Base-by-base conservation (phyloP, 2,888 invertebrate species). In the Leptogaster cylindrica region DNA sequence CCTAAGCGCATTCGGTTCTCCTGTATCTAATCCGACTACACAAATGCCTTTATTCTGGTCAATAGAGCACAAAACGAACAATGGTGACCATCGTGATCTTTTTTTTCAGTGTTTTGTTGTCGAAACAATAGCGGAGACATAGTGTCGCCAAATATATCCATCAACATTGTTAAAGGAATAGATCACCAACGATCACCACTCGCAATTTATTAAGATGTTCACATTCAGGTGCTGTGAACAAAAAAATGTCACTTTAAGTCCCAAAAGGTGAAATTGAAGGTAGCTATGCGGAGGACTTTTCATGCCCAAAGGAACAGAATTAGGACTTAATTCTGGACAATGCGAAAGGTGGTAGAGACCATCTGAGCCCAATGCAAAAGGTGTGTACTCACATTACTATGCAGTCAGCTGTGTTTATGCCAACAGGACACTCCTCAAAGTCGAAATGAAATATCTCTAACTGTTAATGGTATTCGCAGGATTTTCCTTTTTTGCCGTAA, bases 121-220 rank as follows among this genome's bases (percentile, higher is more conserved):
- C 68, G 66, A 73, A 72, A 73, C 73, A 73, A 73, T 72, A 69
- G 73, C 66, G 31, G 71, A 73, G 73, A 73, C 73, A 72, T 67
- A 68, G 68, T 73, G 73, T 73, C 73, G 73, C 73, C 73, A 73
- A 73, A 73, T 73, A 71, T 71, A 72, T 70, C 72, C 71, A 71
- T 72, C 70, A 71, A 70, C 68, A 71, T 71, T 23, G 64, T 70
- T 69, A 31, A 58, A 65, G 51, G 36, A 33, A 39, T n/a, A n/a
- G 67, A 67, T 44, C 52, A 52, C 65, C 52, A 31, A 28, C 28
- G 50, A 52, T 65, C 36, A 65, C 20, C 51, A 18, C 44, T 61
- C 23, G 61, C 44, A 61, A 61, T 33, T 28, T 61, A 61, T 61
- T 61, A 61, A 61, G 61, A 27, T 27, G 61, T 44, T 16, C 25